Percentiles rank a stretch among this genome's conserved stretches.
These are phyloP conservation scores for Oedothorax gibbosus DNA, from an alignment of 1,140 invertebrate genomes.

Conservation along the genomic window DNA sequence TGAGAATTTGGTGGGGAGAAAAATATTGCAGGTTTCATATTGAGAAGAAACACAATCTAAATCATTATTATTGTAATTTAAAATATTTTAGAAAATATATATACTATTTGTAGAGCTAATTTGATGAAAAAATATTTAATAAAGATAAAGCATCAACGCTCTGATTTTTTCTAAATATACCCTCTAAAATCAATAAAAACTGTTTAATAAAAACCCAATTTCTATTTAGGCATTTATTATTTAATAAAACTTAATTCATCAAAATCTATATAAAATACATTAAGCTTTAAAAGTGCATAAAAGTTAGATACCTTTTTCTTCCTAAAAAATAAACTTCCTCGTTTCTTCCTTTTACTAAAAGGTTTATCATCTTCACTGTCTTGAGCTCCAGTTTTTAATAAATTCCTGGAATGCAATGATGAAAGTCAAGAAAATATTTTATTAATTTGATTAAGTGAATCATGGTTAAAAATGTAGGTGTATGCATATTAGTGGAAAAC, in stretches of 20 bases:
- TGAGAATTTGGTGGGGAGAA: too few species aligned
- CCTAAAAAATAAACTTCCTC: conserved; percentile 86
- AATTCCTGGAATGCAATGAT: conserved; percentile 37
- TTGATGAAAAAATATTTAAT: too few species aligned
- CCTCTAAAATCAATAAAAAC: not conserved
- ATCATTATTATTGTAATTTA: too few species aligned
- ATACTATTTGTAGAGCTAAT: too few species aligned
- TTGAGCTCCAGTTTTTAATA: conserved; percentile 53
- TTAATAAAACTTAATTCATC: too few species aligned
- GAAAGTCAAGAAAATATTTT: too few species aligned
- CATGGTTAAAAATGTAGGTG: too few species aligned
- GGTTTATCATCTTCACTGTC: conserved; percentile 79
- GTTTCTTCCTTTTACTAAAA: conserved; percentile 84
- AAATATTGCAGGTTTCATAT: too few species aligned
- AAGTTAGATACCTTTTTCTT: conserved; percentile 79
- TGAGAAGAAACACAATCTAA: too few species aligned
- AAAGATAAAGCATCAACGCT: not conserved
- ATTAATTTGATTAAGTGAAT: too few species aligned
- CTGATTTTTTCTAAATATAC: not conserved
- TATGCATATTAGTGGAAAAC: too few species aligned
- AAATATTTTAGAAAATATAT: too few species aligned
- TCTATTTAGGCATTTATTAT: not conserved
- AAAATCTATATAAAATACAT: not conserved
- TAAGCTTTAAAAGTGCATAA: not conserved
- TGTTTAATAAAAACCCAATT: not conserved